phyloP scores from a whole-genome alignment of 2,797 vertebrate genomes.

The Danio jaintianensis region DNA sequence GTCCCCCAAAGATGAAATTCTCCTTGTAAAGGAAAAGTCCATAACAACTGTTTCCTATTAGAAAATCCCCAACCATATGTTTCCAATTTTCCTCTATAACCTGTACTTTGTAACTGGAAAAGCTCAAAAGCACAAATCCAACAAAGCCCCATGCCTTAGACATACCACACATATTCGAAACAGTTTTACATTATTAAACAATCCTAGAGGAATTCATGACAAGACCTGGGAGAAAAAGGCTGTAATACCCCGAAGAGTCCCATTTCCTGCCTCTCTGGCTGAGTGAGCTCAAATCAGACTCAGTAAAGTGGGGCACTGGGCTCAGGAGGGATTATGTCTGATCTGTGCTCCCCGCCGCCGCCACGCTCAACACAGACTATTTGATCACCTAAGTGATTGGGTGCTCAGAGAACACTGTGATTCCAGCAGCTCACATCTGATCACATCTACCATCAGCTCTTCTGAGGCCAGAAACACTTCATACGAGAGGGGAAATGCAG shows the following conservation, averaged over 20 bases:
- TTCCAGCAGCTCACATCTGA: slow-evolving; percentile 11
- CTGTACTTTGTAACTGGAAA: slow-evolving; percentile 2
- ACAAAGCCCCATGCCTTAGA: neutral
- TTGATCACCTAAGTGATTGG: slow-evolving; percentile 44
- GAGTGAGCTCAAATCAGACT: slow-evolving; percentile 51
- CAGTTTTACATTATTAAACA: slow-evolving; percentile 52
- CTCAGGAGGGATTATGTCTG: slow-evolving; percentile 62
- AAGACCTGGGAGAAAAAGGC: slow-evolving; percentile 28
- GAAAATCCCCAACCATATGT: slow-evolving; percentile 12
- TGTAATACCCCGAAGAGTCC: slow-evolving; percentile 9
- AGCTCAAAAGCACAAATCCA: neutral
- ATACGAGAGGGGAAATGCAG: neutral
- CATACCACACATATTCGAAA: slow-evolving; percentile 35
- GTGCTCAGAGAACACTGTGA: slow-evolving; percentile 27
- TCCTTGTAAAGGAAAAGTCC: neutral
- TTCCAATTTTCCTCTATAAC: slow-evolving; percentile 14
- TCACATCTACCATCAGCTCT: neutral
- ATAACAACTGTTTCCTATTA: slow-evolving; percentile 2
- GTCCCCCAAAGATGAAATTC: neutral
- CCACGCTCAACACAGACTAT: slow-evolving; percentile 17
- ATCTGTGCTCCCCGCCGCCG: slow-evolving; percentile 48
- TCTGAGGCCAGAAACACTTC: neutral
- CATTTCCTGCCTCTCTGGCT: slow-evolving; percentile 30
- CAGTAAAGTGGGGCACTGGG: slow-evolving; percentile 58
- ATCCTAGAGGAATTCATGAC: slow-evolving; percentile 48